Base-by-base conservation (phyloP, 2,113 vertebrate species). In the Sapajus apella region DNA sequence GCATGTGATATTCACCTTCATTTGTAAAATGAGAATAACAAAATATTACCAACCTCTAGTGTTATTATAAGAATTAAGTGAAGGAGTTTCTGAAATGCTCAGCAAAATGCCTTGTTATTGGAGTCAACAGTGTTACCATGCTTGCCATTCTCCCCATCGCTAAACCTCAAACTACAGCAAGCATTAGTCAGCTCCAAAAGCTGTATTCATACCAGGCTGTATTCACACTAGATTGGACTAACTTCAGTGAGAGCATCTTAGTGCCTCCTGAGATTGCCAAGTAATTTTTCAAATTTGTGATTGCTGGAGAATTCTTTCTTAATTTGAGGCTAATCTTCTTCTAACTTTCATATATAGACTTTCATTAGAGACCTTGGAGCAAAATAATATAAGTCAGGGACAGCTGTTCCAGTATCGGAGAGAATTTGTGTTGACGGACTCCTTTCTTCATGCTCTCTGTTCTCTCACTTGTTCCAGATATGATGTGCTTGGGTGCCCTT, bases 341-440 rank as follows among this genome's bases (percentile, higher is more conserved):
- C 21, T 68, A 66, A 70, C 16, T 72, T 83, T 18, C 37, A n/a
- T 25, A 1, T 79, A 16, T 79, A 3, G 21, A 20, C 55, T 81
- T 87, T 37, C 72, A 11, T 43, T 66, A 43, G 73, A 52, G 21
- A 5, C 3, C 10, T 2, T 52, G 23, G 47, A 37, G 30, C 27
- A 21, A 90, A 91, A 55, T 27, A 35, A n/a, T 8, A 4, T 2
- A 45, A 81, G 30, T 23, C 30, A 35, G 37, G 17, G 55, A 1
- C 0, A 55, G 35, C 32, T 5, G 7, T 37, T 37, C 35, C 2
- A 14, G 27, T 7, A 4, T 13, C 16, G 0, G 7, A 13, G 64
- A 37, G 16, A 17, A 11, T 25, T 30, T 7, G 16, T 12, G 2
- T 58, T n/a, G 20, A n/a, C 6, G 5, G 13, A 6, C 4, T 17